phyloP scores from a whole-genome alignment of 2,888 invertebrate species.

The Leptinotarsa juncta region DNA sequence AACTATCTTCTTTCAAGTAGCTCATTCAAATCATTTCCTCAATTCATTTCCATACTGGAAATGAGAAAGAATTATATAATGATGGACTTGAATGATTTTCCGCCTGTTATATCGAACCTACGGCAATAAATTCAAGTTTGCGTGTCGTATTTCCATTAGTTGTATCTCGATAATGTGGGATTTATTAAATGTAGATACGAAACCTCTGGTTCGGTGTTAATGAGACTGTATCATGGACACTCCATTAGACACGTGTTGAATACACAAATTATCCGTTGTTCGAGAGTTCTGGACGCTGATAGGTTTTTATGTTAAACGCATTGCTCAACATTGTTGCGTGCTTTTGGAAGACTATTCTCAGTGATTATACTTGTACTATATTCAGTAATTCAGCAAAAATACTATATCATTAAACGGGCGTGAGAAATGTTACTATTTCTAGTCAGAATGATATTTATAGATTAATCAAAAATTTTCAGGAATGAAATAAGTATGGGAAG shows the following conservation, averaged over 20 bases:
- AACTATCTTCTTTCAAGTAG: background rate
- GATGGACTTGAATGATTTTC: conserved; percentile 13
- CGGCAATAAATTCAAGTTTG: conserved; percentile 12
- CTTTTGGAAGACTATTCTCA: background rate
- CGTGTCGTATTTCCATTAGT: conserved; percentile 7
- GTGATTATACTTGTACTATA: background rate
- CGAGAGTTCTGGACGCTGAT: conserved; percentile 2
- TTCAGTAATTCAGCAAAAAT: too few relatives aligned
- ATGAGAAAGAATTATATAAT: background rate
- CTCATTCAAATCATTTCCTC: conserved; percentile 9
- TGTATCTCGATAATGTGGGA: conserved; percentile 17
- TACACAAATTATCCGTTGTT: background rate
- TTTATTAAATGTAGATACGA: conserved; percentile 15
- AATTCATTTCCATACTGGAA: background rate
- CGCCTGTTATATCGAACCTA: conserved; percentile 10
- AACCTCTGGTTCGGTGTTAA: conserved; percentile 16
- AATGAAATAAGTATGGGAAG: background rate
- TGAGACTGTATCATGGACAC: conserved; percentile 10
- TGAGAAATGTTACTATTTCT: too few relatives aligned
- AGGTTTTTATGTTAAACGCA: background rate
- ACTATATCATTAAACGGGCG: too few relatives aligned
- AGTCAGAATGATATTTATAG: too few relatives aligned
- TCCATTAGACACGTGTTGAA: conserved; percentile 17
- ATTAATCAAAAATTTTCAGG: background rate
- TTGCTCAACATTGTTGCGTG: background rate